These are phyloP conservation scores for Drosophila fuyamai DNA, from an alignment of 1,140 invertebrate species.

Conservation along the genomic window DNA sequence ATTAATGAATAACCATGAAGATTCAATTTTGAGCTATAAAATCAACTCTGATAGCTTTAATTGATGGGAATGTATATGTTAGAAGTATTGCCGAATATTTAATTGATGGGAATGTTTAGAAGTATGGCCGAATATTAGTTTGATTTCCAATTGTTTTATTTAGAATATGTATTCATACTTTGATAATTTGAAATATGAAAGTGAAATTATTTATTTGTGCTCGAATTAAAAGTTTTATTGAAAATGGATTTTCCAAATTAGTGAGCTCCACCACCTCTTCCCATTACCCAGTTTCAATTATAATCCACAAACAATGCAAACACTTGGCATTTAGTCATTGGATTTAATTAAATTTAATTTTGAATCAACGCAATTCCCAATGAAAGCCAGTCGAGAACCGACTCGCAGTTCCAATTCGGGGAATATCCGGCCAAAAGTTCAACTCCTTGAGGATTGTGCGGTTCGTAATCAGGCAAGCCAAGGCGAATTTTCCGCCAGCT, in stretches of 20 bases:
- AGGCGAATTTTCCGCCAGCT: slow-evolving; percentile 26
- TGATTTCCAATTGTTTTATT: too few species aligned
- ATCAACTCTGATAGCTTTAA: background rate
- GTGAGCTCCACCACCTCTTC: background rate
- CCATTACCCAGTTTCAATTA: slow-evolving; percentile 15
- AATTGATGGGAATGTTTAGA: too few species aligned
- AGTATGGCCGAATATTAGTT: too few species aligned
- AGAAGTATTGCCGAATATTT: too few species aligned
- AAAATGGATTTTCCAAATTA: background rate
- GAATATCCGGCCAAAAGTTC: slow-evolving; percentile 32
- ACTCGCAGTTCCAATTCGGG: slow-evolving; percentile 27
- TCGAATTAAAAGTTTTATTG: background rate
- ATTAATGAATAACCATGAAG: background rate
- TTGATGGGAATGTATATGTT: background rate
- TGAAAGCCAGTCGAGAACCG: slow-evolving; percentile 1
- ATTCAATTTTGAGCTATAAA: background rate
- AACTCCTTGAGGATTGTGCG: slow-evolving; percentile 27
- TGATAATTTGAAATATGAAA: too few species aligned
- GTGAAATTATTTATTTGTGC: too few species aligned
- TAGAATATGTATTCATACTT: too few species aligned
- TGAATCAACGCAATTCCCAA: slow-evolving; percentile 11
- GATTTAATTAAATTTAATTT: slow-evolving; percentile 37
- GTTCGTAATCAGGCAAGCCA: slow-evolving; percentile 23
- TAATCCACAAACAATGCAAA: slow-evolving; percentile 29
- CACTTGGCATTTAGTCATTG: slow-evolving; percentile 6